Evolutionary conservation across 1,140 invertebrate genomes (phyloP), one percentile per base, ranked within the genome.

Genomic region (Bombus confusus): DNA sequence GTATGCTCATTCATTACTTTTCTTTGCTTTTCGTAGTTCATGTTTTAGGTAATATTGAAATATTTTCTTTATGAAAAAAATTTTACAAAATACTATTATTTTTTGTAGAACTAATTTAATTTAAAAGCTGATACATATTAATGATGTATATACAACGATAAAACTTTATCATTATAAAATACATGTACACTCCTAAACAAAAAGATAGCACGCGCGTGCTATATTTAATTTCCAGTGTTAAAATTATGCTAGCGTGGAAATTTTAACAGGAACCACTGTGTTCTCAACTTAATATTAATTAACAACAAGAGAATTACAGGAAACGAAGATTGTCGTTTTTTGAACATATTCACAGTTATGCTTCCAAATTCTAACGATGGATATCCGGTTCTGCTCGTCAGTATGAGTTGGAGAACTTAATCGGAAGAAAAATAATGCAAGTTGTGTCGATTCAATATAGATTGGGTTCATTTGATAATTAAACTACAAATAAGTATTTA

Each of bases 391-490:
- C 97, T 3, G 96, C 97, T 0, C 95, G 95, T 37, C 95, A 97
- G 47, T 97, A 97, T 91, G 96, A 94, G 82, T 94, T 95, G 73
- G 93, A 94, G 81, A 95, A 97, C 78, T 93, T 97, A 25, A 95
- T 97, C 3, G 95, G 96, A 18, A 96, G 97, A 90, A 95, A 96
- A 31, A 93, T 97, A 37, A 96, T 98, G 2, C 18, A 52, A 28
- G 96, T 98, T 3, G 97, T 98, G 2, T 97, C 97, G 0, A 96
- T 98, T 39, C 98, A 98, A 87, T 98, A 98, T 88, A 96, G 98
- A 85, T 94, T 98, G 25, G 98, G 98, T 71, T 96, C 97, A 1
- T 94, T 98, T 80, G 97, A 97, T 97, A 91, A 91, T 31, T 73
- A 52, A 47, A 25, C 22, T 37, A 22, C 8, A 68, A 68, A 68